Evolutionary conservation across 2,797 vertebrate species (phyloP).

Genomic region (Danio albolineatus): DNA sequence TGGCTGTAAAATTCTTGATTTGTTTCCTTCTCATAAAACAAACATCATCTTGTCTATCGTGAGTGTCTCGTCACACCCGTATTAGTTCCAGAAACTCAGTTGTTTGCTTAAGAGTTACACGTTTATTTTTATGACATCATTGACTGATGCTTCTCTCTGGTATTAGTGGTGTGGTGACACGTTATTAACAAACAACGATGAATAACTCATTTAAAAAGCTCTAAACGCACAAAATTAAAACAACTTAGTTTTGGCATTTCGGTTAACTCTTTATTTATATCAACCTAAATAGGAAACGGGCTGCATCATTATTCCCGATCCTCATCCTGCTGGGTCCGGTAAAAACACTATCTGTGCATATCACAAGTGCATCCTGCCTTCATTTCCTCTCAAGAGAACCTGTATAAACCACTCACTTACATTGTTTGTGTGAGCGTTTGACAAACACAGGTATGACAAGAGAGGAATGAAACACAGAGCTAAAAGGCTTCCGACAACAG

Average conservation of each 20-base stretch:
- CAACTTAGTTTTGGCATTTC: no score
- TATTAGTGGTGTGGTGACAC: slow-evolving; percentile 3
- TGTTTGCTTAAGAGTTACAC: slow-evolving; percentile 25
- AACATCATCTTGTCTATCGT: no score
- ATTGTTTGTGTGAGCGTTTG: neutral
- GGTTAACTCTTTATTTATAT: neutral
- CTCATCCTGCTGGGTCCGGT: slow-evolving; percentile 3
- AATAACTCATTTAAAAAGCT: no score
- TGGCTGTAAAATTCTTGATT: no score
- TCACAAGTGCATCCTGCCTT: slow-evolving; percentile 31
- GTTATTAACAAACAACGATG: slow-evolving; percentile 4
- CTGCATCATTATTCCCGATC: slow-evolving; percentile 24
- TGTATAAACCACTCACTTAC: slow-evolving; percentile 8
- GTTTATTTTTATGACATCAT: slow-evolving; percentile 18
- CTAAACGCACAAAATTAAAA: neutral
- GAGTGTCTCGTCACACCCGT: no score
- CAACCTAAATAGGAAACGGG: slow-evolving; percentile 34
- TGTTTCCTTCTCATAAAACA: no score
- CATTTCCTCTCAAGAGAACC: slow-evolving; percentile 42
- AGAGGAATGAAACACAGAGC: neutral
- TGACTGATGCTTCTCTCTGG: neutral
- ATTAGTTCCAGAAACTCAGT: slow-evolving; percentile 15
- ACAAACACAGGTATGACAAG: slow-evolving; percentile 6
- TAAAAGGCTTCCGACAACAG: neutral
- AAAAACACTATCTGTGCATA: slow-evolving; percentile 18